Evolutionary conservation across 2,113 vertebrate genomes (phyloP).

Genomic region (Vombatus ursinus): DNA sequence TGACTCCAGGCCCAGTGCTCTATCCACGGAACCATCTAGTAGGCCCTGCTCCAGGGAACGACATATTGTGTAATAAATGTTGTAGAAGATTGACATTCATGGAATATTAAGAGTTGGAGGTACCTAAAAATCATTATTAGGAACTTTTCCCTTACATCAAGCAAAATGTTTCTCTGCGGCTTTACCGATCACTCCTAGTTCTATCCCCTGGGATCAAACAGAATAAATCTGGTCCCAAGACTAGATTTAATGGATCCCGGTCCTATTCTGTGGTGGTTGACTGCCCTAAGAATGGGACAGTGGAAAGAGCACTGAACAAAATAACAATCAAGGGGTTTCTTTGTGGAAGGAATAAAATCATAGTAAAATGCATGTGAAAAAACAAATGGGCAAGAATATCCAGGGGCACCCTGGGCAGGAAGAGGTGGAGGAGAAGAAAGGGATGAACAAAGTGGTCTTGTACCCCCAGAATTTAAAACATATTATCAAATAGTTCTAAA

Average conservation of each 20-base stretch:
- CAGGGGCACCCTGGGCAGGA: neutral
- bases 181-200: neutral
- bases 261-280: neutral
- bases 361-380: neutral
- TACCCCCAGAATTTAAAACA: neutral
- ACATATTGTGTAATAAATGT: neutral
- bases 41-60: neutral
- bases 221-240: neutral
- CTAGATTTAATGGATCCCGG: neutral
- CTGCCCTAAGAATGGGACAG: neutral
- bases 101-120: neutral
- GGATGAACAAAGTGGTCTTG: neutral
- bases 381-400: neutral
- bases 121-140: neutral
- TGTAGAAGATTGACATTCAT: neutral
- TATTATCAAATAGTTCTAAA: neutral
- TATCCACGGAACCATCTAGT: fast-evolving
- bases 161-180: neutral
- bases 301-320: neutral
- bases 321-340: neutral
- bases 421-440: neutral
- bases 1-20: neutral
- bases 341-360: neutral
- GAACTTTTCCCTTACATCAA: neutral
- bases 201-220: neutral